These are phyloP conservation scores for Urocynchramus pylzowi DNA, from an alignment of 2,113 vertebrate species.

Conservation along the genomic window DNA sequence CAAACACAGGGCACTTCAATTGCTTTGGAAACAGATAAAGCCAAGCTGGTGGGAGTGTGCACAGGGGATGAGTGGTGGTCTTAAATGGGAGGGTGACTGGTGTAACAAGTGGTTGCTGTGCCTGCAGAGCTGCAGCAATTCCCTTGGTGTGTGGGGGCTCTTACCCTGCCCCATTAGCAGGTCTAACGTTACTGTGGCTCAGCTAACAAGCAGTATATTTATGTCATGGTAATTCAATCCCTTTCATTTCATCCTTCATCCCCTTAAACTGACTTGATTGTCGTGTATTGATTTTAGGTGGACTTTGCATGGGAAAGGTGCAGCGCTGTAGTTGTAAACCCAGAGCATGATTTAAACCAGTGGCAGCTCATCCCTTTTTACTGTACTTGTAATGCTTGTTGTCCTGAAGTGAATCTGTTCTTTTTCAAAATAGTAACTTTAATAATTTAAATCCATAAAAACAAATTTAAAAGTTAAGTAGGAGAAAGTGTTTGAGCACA, in stretches of 20 bases:
- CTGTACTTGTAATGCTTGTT: neutral
- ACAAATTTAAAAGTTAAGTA: neutral
- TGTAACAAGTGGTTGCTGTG: neutral
- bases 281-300: neutral
- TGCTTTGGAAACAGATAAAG: neutral
- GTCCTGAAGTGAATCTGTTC: neutral
- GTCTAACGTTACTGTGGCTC: neutral
- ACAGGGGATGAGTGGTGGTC: neutral
- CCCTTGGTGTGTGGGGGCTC: neutral
- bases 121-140: neutral
- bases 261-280: neutral
- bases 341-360: neutral
- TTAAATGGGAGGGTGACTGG: neutral
- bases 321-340: neutral
- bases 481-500: neutral
- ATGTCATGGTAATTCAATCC: slow-evolving; percentile 5
- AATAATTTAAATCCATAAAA: neutral
- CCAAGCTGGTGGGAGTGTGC: neutral
- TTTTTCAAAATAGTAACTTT: neutral
- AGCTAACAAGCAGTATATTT: slow-evolving; percentile 26
- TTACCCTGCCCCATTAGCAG: neutral
- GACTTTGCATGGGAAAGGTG: neutral
- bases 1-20: neutral
- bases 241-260: slow-evolving; percentile 8
- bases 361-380: neutral